Base-by-base conservation (phyloP, 1,140 invertebrate genomes). In the Drosophila aff. region DNA sequence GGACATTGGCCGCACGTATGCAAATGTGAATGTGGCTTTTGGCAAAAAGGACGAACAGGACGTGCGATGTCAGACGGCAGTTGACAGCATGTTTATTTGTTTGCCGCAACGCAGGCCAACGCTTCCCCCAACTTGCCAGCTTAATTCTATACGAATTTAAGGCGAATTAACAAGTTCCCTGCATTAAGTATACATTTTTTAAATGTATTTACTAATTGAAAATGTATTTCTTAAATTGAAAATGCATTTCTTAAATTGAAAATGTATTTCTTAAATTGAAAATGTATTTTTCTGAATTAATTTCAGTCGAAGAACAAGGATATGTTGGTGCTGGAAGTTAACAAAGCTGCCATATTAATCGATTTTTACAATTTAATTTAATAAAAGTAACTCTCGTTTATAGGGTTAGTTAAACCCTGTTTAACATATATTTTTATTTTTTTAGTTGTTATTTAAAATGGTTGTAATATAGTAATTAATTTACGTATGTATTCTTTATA, bases 71-170 rank as follows among this genome's bases (percentile, higher is more conserved):
- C 84, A 87, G 84, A 90, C 84, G 78, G 74, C 85, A 89, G 85
- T 90, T 90, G 84, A 89, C 84, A 90, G 84, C 85, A 90, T 89
- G 84, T 89, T 89, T 89, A 89, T 89, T 89, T 89, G 85, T 84
- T 89, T 87, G 82, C 77, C 68, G 63, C 71, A 55, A 44, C 50
- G 38, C 46, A 44, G 43, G 44, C 53, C 46, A 44, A 36, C 26
- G 40, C 38, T 40, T 23, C 15, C 5, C 5, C 62, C 62, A 68
- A 38, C 57, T 55, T 36, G 21, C 4, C 52, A 36, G 31, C 52
- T 62, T 5, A 43, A 62, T 60, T 43, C 38, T 6, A 23, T 5
- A 10, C 33, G 26, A 23, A 61, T 23, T 41, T 23, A 21, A 61
- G 31, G 5, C 62, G 58, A 62, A 65, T 16, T 31, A 10, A 6